A percentile compares a stretch with the other conserved stretches of the same genome.
phyloP scores from a whole-genome alignment of 2,888 invertebrate genomes.

The Carpatolechia fugitivella region DNA sequence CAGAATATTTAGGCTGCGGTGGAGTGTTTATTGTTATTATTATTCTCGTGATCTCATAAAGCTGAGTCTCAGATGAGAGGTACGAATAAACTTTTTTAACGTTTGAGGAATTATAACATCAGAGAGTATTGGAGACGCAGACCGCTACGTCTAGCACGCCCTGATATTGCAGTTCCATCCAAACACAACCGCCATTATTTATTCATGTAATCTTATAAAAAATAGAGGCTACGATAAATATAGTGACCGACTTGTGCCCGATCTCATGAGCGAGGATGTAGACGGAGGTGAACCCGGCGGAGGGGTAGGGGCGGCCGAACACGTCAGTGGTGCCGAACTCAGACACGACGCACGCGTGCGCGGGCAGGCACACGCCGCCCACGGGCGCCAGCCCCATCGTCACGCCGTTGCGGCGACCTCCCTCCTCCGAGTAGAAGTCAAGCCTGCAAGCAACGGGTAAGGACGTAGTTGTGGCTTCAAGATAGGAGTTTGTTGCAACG shows the following conservation, averaged over 20 bases:
- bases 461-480: neutral
- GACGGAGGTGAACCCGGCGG: slow-evolving; percentile 90
- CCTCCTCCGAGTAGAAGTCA: slow-evolving; percentile 86
- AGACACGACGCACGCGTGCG: slow-evolving; percentile 87
- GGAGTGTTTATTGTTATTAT: too few relatives aligned
- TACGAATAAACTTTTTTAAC: too few relatives aligned
- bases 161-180: too few relatives aligned
- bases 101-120: too few relatives aligned
- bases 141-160: too few relatives aligned
- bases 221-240: neutral
- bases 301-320: slow-evolving; percentile 88
- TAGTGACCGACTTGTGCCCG: slow-evolving; percentile 85
- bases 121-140: too few relatives aligned
- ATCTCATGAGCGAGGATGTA: slow-evolving; percentile 92
- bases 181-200: too few relatives aligned
- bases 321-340: slow-evolving; percentile 87
- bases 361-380: slow-evolving; percentile 85
- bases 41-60: too few relatives aligned
- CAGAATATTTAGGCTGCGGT: too few relatives aligned
- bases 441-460: slow-evolving; percentile 62
- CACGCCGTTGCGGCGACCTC: slow-evolving; percentile 83
- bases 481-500: neutral
- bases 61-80: too few relatives aligned
- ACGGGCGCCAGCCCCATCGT: slow-evolving; percentile 92
- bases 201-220: neutral